phyloP scores from a whole-genome alignment of 2,113 vertebrate species.

The Candoia aspera region DNA sequence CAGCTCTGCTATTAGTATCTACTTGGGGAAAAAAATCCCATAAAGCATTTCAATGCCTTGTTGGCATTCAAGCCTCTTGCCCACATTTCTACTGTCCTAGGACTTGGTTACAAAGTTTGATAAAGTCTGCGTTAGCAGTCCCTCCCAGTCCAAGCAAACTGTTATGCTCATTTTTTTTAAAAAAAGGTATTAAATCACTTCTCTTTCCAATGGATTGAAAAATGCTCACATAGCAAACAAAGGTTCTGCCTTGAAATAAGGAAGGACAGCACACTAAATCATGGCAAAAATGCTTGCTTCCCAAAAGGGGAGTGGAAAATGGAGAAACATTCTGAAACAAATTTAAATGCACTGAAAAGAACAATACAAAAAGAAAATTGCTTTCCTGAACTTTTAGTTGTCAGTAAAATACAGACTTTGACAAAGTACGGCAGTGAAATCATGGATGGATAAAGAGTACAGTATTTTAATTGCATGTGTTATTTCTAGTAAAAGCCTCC shows the following conservation, averaged over 20 bases:
- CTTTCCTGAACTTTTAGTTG: conserved; percentile 43
- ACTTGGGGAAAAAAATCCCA: not conserved
- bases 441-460: not conserved
- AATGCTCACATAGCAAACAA: conserved; percentile 46
- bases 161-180: conserved; percentile 54
- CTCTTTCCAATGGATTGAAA: conserved; percentile 37
- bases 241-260: conserved; percentile 57
- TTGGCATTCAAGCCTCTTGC: not conserved
- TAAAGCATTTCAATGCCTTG: not conserved
- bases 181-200: conserved; percentile 47
- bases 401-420: conserved; percentile 45
- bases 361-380: conserved; percentile 55
- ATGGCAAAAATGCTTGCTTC: conserved; percentile 55
- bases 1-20: not conserved
- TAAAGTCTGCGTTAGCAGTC: conserved; percentile 41
- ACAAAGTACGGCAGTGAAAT: conserved; percentile 38
- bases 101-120: conserved; percentile 49
- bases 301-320: conserved; percentile 38
- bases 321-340: conserved; percentile 32
- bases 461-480: not conserved
- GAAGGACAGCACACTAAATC: conserved; percentile 51
- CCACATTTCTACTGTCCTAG: conserved; percentile 14
- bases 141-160: conserved; percentile 37
- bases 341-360: conserved; percentile 52
- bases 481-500: not conserved